A percentile compares a stretch with the other conserved stretches of the same genome.
Evolutionary conservation across 2,797 vertebrate genomes (phyloP).

Genomic region (Myoxocephalus aenaeus): DNA sequence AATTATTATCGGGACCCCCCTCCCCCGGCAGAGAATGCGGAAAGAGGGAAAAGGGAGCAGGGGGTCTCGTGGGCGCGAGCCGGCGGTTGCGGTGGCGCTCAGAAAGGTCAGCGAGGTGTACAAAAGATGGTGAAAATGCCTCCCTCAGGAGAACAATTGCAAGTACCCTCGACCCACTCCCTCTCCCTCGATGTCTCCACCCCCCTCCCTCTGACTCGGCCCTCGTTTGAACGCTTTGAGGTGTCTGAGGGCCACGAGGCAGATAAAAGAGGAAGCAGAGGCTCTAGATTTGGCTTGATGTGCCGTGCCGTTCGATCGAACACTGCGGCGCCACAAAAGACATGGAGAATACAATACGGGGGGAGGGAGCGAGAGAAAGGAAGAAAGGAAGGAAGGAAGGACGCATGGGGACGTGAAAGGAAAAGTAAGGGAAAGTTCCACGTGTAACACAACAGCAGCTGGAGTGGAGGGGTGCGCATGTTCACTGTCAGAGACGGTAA

Average conservation of each 20-base stretch:
- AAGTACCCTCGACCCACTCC: constrained; percentile 35
- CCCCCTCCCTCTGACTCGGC: constrained; percentile 6
- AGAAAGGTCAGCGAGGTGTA: constrained; percentile 72
- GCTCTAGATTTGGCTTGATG: constrained; percentile 58
- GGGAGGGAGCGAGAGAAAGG: background rate
- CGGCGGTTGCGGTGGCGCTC: constrained; percentile 28
- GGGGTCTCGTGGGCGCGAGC: constrained; percentile 53
- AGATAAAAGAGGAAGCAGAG: constrained; percentile 63
- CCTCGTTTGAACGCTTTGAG: constrained; percentile 62
- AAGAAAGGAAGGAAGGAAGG: background rate
- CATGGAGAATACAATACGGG: background rate
- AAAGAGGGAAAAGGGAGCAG: constrained; percentile 27
- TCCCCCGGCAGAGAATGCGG: constrained; percentile 35
- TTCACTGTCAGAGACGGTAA: background rate
- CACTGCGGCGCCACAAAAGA: constrained; percentile 52
- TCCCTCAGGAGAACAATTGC: constrained; percentile 54
- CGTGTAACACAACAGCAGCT: constrained; percentile 1
- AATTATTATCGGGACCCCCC: constrained; percentile 61
- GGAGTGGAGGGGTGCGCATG: background rate
- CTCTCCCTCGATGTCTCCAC: background rate
- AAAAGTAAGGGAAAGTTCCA: constrained; percentile 25
- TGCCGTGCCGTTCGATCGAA: constrained; percentile 57
- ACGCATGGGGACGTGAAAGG: constrained; percentile 1
- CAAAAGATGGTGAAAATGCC: constrained; percentile 55
- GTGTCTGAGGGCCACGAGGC: constrained; percentile 42